Evolutionary conservation across 2,888 invertebrate genomes (phyloP).

Genomic region (Fissipunctia ypsillon): DNA sequence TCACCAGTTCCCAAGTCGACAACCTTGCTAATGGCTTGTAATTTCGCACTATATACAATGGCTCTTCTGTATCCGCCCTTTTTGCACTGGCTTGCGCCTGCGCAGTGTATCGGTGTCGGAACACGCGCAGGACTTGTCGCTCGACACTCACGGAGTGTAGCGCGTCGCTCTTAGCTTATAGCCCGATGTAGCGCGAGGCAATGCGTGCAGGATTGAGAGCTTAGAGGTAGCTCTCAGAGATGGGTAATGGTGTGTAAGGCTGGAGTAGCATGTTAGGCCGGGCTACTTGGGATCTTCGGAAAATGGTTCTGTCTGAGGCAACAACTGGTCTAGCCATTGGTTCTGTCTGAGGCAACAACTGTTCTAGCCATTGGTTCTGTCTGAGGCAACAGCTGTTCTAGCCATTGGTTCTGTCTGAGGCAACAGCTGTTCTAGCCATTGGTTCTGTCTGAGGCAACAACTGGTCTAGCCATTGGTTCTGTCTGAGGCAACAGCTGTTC

Average conservation of each 20-base stretch:
- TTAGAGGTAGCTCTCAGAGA: background rate
- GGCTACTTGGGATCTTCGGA: no score
- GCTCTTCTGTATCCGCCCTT: background rate
- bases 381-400: background rate
- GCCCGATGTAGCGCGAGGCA: background rate
- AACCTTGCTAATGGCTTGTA: background rate
- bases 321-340: background rate
- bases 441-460: no score
- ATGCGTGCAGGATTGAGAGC: constrained; percentile 44
- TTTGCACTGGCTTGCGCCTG: constrained; percentile 9
- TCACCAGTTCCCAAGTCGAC: background rate
- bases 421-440: background rate
- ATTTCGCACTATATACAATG: background rate
- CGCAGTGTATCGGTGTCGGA: constrained; percentile 41
- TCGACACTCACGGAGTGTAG: constrained; percentile 45
- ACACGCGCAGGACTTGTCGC: constrained; percentile 47
- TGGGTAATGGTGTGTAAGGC: background rate
- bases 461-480: background rate
- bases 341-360: background rate
- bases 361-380: no score
- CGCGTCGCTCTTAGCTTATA: constrained; percentile 17
- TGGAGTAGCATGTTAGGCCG: background rate
- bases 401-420: no score
- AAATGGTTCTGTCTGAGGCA: background rate
- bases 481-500: background rate